Evolutionary conservation across 2,888 invertebrate species (phyloP), one percentile per base, ranked within the genome.

Genomic region (Isoperla grammatica): DNA sequence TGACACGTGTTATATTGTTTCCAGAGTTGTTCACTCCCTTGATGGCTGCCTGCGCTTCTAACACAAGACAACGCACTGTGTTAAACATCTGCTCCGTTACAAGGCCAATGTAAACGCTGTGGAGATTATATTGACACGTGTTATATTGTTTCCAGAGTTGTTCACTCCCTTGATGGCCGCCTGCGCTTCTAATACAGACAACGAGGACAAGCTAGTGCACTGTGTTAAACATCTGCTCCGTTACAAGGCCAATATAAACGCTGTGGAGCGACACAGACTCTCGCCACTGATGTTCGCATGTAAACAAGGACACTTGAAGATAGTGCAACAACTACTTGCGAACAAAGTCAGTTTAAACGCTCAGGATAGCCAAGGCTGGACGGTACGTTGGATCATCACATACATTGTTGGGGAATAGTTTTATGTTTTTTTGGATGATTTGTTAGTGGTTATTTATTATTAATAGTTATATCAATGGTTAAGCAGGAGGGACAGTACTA

Each of bases 261-360:
- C 66, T 1, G 55, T 65, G 13, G 72, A 73, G 60, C 72, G 76
- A 50, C 74, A 74, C 65, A 71, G 71, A 56, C 71, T 73, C 63
- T 71, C 76, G 8, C 69, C 76, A 2, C 66, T 78, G 54, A 76
- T 76, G 70, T 74, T 73, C 69, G 76, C 77, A 35, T 72, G 73
- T 11, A 70, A 72, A 63, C 72, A 73, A 64, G 76, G 76, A 2
- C 67, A 69, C 39, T 37, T 60, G 0, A 62, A 64, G n/a, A 67
- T 75, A n/a, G 71, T 73, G 2, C 61, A 69, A 50, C 62, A 64
- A 22, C 69, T 78, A 17, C 60, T 74, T 9, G 68, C 71, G 2
- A 62, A 65, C 37, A 71, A 70, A n/a, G 74, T 72, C 2, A 68
- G 71, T 50, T 64, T 74, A 12, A 71, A 76, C 65, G 67, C 67